Percentiles rank a stretch among this genome's conserved stretches.
Conservation (phyloP, 2,113 vertebrate genomes). For the Bubo scandiacus region DNA sequence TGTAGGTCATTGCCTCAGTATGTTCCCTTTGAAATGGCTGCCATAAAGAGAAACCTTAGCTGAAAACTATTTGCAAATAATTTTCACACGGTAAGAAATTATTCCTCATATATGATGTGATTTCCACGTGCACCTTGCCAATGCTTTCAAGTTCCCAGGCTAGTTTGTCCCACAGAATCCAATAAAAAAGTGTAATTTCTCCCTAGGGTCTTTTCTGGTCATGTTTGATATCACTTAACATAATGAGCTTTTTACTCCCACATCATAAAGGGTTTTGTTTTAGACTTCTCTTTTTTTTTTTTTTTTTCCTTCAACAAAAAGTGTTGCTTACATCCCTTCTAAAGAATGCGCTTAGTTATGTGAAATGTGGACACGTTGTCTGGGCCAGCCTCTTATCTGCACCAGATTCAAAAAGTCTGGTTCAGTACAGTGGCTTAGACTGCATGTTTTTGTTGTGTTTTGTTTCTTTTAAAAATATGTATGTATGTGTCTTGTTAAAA, state of each 20-base stretch:
- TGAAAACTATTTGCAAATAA: constrained; percentile 48
- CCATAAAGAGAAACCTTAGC: not conserved
- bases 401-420: constrained; percentile 68
- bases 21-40: not conserved
- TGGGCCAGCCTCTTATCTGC: constrained; percentile 75
- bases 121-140: constrained; percentile 32
- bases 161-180: constrained; percentile 33
- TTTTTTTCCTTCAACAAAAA: constrained; percentile 54
- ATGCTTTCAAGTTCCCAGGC: constrained; percentile 46
- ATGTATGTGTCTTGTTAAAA: constrained; percentile 55
- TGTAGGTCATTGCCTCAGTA: constrained; percentile 25
- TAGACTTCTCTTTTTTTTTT: not conserved
- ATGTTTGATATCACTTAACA: constrained; percentile 64
- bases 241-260: constrained; percentile 57
- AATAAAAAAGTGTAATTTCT: constrained; percentile 61
- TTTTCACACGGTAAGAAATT: constrained; percentile 50
- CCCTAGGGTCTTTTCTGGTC: constrained; percentile 61
- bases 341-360: constrained; percentile 68
- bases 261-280: constrained; percentile 69
- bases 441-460: constrained; percentile 51
- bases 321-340: constrained; percentile 65
- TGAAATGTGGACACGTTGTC: constrained; percentile 67
- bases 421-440: constrained; percentile 46
- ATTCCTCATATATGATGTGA: constrained; percentile 33
- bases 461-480: constrained; percentile 62